Evolutionary conservation across 1,140 invertebrate species (phyloP).

Genomic region (Alviniconcha marisindica): DNA sequence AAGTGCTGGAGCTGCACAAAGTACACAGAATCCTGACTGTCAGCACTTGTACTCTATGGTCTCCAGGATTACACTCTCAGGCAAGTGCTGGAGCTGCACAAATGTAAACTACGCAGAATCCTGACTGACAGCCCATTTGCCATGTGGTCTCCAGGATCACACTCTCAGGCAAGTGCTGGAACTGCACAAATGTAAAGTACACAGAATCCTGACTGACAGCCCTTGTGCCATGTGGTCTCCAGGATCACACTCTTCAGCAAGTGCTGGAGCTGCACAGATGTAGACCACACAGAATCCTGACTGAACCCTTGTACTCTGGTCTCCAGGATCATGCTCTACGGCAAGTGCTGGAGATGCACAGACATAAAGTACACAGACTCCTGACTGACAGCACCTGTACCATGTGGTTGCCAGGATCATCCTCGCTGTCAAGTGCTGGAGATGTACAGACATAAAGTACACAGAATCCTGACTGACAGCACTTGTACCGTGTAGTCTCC

Average conservation of each 20-base stretch:
- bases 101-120: slow-evolving; percentile 98
- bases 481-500: slow-evolving; percentile 99
- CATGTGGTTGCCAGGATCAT: slow-evolving; percentile 99
- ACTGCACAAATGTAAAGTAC: slow-evolving; percentile 79
- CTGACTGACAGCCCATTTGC: slow-evolving; percentile 98
- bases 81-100: slow-evolving; percentile 91
- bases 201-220: slow-evolving; percentile 73
- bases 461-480: too few relatives aligned
- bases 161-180: slow-evolving; percentile 95
- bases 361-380: too few relatives aligned
- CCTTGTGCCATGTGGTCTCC: slow-evolving; percentile 99
- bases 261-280: slow-evolving; percentile 91
- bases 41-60: slow-evolving; percentile 99
- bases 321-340: slow-evolving; percentile 96
- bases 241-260: slow-evolving; percentile 97
- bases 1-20: slow-evolving; percentile 91
- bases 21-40: too few relatives aligned
- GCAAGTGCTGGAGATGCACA: slow-evolving; percentile 91
- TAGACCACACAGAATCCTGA: too few relatives aligned
- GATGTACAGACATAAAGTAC: too few relatives aligned
- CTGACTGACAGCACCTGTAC: slow-evolving; percentile 91
- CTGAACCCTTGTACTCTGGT: slow-evolving; percentile 99
- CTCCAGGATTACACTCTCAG: slow-evolving; percentile 96
- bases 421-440: slow-evolving; percentile 95
- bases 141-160: slow-evolving; percentile 99